Conservation (phyloP, 1,140 invertebrate genomes). For the Tetragnatha versicolor region DNA sequence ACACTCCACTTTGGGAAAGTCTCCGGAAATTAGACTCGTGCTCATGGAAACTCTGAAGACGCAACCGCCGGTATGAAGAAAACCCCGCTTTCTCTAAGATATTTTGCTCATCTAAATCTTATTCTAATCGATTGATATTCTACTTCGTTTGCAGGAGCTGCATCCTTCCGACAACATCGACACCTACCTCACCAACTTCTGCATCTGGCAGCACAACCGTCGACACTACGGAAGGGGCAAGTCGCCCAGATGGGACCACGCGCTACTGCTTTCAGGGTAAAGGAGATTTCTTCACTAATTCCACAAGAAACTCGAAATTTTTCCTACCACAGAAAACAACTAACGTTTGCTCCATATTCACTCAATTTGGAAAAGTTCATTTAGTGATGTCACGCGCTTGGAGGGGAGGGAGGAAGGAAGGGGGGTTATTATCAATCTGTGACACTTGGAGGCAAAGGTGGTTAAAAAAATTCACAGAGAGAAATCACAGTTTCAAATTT, state of each 20-base stretch:
- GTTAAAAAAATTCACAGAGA: too few relatives aligned
- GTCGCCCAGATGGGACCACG: slow-evolving; percentile 72
- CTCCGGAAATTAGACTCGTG: slow-evolving; percentile 70
- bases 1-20: slow-evolving; percentile 70
- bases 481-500: too few relatives aligned
- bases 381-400: too few relatives aligned
- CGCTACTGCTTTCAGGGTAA: slow-evolving; percentile 72
- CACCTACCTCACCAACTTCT: slow-evolving; percentile 71
- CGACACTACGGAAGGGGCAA: slow-evolving; percentile 66
- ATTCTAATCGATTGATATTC: neutral
- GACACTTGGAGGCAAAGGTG: too few relatives aligned
- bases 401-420: too few relatives aligned
- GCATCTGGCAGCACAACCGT: slow-evolving; percentile 71
- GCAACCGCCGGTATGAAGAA: slow-evolving; percentile 59
- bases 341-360: too few relatives aligned
- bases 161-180: slow-evolving; percentile 67
- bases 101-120: neutral
- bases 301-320: too few relatives aligned
- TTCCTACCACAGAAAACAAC: too few relatives aligned
- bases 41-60: slow-evolving; percentile 69
- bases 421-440: too few relatives aligned
- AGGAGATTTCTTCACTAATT: too few relatives aligned
- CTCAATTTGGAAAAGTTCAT: too few relatives aligned
- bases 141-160: slow-evolving; percentile 50
- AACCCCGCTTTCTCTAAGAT: neutral